These are phyloP conservation scores for Pseudoatta argentina DNA, from an alignment of 1,140 invertebrate species.

Conservation along the genomic window DNA sequence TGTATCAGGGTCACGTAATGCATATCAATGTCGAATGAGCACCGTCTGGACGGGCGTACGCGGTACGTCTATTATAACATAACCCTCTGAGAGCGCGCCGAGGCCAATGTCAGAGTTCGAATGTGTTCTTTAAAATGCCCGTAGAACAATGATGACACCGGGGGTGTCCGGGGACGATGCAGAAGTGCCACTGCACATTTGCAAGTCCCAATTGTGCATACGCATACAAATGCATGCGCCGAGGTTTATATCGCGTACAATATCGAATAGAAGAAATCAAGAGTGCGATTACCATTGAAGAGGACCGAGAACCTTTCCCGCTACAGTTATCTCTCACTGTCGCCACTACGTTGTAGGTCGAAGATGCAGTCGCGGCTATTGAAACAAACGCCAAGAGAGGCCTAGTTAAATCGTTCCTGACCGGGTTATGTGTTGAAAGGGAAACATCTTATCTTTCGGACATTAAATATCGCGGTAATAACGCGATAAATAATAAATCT, in stretches of 20 bases:
- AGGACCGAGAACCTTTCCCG: constrained; percentile 52
- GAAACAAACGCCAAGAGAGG: constrained; percentile 19
- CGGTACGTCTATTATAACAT: constrained; percentile 53
- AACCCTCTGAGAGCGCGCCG: constrained; percentile 3
- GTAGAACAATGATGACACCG: constrained; percentile 47
- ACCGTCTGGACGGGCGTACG: constrained; percentile 26
- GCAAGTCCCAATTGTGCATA: constrained; percentile 66
- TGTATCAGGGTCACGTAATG: constrained; percentile 22
- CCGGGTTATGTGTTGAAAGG: constrained; percentile 32
- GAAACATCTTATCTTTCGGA: not conserved
- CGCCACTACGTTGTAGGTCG: constrained; percentile 16
- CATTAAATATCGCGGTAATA: not conserved
- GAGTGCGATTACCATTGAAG: constrained; percentile 71
- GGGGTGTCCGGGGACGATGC: constrained; percentile 24
- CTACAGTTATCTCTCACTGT: constrained; percentile 60
- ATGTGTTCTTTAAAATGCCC: constrained; percentile 68
- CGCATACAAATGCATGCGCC: not conserved
- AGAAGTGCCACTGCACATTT: constrained; percentile 70
- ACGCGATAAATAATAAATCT: not conserved
- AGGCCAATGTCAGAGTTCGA: constrained; percentile 79
- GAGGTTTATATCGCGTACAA: constrained; percentile 24
- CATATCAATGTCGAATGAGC: constrained; percentile 63
- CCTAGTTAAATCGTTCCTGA: constrained; percentile 40
- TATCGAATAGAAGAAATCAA: constrained; percentile 73
- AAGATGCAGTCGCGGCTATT: constrained; percentile 41